Evolutionary conservation across 2,113 vertebrate species (phyloP).

Genomic region (Budorcas taxicolor): DNA sequence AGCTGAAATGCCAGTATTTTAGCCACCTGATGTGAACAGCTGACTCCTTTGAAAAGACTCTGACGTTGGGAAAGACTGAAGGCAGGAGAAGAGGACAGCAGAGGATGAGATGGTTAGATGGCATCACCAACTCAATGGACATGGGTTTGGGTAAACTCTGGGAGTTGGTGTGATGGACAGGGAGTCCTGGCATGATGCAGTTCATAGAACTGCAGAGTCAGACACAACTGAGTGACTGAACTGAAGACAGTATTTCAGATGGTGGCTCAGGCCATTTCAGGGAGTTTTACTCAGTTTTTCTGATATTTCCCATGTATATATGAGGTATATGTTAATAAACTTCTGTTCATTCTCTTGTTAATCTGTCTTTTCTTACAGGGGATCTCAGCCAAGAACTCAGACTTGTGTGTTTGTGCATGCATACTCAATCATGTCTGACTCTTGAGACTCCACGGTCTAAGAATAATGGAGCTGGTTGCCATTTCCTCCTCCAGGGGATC

Average conservation of each 20-base stretch:
- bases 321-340: neutral
- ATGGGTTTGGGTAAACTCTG: neutral
- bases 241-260: neutral
- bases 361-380: neutral
- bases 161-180: neutral
- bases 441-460: neutral
- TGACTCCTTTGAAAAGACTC: neutral
- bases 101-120: neutral
- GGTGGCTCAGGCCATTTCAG: neutral
- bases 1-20: neutral
- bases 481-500: neutral
- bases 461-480: neutral
- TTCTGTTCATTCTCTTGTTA: neutral
- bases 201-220: neutral
- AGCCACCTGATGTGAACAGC: neutral
- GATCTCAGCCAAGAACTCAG: neutral
- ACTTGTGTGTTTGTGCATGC: neutral
- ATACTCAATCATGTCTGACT: neutral
- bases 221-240: rapidly evolving
- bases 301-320: neutral
- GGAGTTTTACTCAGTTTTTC: neutral
- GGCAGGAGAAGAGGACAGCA: neutral
- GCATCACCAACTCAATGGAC: neutral
- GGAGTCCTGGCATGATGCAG: neutral
- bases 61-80: rapidly evolving